Evolutionary conservation across 2,113 vertebrate genomes (phyloP), one percentile per base, ranked within the genome.

Genomic region (Heterochromis multidens): DNA sequence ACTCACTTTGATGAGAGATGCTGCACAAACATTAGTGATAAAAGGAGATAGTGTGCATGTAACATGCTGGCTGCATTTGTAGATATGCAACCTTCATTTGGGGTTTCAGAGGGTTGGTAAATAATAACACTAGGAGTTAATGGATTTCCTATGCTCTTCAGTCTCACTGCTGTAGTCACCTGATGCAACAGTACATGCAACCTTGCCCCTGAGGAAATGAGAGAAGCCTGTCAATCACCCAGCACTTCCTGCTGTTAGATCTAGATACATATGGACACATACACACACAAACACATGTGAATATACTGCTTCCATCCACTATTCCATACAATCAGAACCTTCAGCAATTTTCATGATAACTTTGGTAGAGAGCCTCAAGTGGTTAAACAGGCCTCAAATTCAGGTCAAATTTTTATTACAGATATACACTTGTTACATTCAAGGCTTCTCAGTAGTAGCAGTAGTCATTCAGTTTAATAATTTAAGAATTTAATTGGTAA

Each of bases 41-140:
- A 86, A 82, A 86, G 80, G 85, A 92, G 91, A 95, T 93, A 89
- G 33, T 61, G 63, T 14, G 62, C 81, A 37, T 77, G 54, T 35
- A 84, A 86, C 89, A 91, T 85, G 87, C 92, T 86, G 83, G 84
- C 90, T 93, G 93, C 87, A 88, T 88, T 90, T 92, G 83, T 89
- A 93, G 87, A 93, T 91, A 91, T 87, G 91, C 87, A 88, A 92
- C 91, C 89, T 91, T 94, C 90, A 74, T 92, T 92, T 91, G 89
- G 76, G 79, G 81, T 92, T 92, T 93, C 76, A 81, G 79, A 86
- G 77, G 87, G 60, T 62, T 89, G 86, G 82, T 92, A 90, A 94
- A 91, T 94, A 93, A 89, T 91, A 91, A 93, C 85, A 87, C 33
- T 78, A 86, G 88, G 84, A 87, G 84, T 92, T 94, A 92, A 92